Conservation (phyloP, 2,113 vertebrate genomes). For the Peromyscus maniculatus region DNA sequence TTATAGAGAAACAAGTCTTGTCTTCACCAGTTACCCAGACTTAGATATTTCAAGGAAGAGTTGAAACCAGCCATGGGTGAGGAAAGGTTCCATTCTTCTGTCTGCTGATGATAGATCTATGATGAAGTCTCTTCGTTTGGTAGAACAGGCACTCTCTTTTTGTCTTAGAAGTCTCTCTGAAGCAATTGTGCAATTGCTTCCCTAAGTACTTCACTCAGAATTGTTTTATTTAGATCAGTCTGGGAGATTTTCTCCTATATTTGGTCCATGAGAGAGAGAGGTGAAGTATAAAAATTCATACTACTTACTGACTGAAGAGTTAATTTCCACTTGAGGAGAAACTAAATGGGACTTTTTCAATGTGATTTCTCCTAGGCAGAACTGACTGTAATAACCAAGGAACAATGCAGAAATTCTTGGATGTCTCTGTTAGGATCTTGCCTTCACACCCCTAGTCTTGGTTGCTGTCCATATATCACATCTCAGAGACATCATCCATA, state of each 20-base stretch:
- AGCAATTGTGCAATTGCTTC: not conserved
- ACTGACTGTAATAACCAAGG: not conserved
- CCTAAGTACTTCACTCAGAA: not conserved
- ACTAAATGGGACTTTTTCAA: not conserved
- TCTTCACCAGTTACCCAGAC: not conserved
- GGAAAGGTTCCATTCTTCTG: not conserved
- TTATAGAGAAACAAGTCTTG: not conserved
- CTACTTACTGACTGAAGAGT: not conserved
- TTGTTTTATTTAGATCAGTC: not conserved
- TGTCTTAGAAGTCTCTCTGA: slow-evolving; percentile 2
- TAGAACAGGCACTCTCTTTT: not conserved
- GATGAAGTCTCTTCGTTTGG: not conserved
- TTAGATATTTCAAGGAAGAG: not conserved
- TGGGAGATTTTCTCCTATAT: not conserved
- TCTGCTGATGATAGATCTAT: not conserved
- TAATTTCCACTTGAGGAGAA: not conserved
- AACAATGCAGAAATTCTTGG: not conserved
- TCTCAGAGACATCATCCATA: not conserved
- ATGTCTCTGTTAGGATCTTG: not conserved
- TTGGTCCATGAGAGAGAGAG: not conserved
- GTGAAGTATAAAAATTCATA: not conserved
- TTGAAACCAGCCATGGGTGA: not conserved
- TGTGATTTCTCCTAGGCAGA: not conserved
- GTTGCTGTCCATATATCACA: not conserved
- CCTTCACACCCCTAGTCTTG: not conserved